Percentiles rank a stretch among this genome's conserved stretches.
Conservation (phyloP, 2,888 invertebrate genomes). For the Dryococelus australis region DNA sequence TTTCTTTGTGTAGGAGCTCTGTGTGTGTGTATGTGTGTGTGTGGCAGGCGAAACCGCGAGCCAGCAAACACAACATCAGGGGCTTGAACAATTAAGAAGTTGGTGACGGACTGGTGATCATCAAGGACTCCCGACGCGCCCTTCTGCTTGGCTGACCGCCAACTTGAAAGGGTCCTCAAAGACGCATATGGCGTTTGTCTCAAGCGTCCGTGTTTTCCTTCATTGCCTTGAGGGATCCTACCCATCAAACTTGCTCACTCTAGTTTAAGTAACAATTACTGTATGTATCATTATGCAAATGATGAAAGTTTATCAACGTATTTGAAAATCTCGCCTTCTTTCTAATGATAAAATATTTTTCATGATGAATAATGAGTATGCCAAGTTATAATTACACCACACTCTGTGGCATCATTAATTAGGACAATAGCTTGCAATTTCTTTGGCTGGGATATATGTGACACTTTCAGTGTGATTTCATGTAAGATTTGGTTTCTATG, state of each 20-base stretch:
- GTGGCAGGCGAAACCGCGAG: background rate
- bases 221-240: background rate
- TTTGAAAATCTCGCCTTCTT: no score
- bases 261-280: no score
- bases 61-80: slow-evolving; percentile 3
- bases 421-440: no score
- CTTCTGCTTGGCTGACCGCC: background rate
- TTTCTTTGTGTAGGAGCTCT: background rate
- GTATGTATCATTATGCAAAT: no score
- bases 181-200: slow-evolving; percentile 16
- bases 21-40: background rate
- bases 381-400: no score
- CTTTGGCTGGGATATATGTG: no score
- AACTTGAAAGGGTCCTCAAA: background rate
- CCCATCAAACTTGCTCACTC: background rate
- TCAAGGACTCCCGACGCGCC: slow-evolving; percentile 1
- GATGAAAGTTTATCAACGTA: no score
- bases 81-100: slow-evolving; percentile 1
- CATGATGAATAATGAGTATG: no score
- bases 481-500: no score
- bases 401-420: no score
- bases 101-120: slow-evolving; percentile 3
- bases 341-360: no score
- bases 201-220: background rate
- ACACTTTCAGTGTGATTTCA: no score